These are phyloP conservation scores for Pangasius krempfi DNA, from an alignment of 2,797 vertebrate genomes.

Conservation along the genomic window DNA sequence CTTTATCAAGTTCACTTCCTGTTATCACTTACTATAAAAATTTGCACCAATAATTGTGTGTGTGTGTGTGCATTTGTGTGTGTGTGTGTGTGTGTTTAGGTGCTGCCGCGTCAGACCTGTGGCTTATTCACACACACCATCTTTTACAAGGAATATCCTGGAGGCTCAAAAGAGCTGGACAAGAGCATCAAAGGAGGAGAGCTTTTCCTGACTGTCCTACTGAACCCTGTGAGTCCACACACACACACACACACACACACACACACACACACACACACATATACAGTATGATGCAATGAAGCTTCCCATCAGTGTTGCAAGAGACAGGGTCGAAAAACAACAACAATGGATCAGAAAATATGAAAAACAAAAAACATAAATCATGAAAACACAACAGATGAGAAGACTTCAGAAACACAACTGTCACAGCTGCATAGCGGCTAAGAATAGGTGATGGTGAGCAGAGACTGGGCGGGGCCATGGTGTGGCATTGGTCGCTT, in stretches of 20 bases:
- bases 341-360: too few relatives aligned
- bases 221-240: slow-evolving; percentile 89
- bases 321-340: not conserved
- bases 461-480: not conserved
- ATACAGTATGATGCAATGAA: not conserved
- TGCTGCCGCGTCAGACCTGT: slow-evolving; percentile 96
- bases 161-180: slow-evolving; percentile 93
- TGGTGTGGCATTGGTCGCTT: not conserved
- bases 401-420: too few relatives aligned
- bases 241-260: slow-evolving; percentile 4
- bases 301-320: not conserved
- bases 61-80: slow-evolving; percentile 55
- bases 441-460: too few relatives aligned
- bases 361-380: not conserved
- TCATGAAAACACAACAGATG: not conserved
- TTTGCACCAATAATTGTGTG: not conserved
- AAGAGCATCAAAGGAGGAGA: slow-evolving; percentile 95
- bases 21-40: not conserved
- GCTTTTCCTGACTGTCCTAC: slow-evolving; percentile 93
- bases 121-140: slow-evolving; percentile 98
- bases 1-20: not conserved
- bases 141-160: slow-evolving; percentile 98
- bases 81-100: slow-evolving; percentile 73
- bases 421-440: not conserved
- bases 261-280: not conserved